Evolutionary conservation across 1,140 invertebrate genomes (phyloP).

Genomic region (Luehdorfia chinensis): DNA sequence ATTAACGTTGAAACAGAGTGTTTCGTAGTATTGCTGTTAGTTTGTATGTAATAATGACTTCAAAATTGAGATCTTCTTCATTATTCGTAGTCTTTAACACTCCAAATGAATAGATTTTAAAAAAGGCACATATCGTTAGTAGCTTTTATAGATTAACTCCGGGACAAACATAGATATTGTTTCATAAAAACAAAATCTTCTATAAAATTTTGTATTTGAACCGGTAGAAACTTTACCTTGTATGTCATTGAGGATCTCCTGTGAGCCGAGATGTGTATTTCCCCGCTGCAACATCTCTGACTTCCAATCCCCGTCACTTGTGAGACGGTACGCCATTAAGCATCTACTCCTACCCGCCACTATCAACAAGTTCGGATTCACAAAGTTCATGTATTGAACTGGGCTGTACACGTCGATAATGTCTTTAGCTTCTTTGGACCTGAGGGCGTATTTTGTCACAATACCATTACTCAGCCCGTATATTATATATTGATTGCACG

Average conservation of each 20-base stretch:
- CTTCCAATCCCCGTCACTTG: conserved; percentile 37
- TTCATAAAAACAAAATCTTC: too few relatives aligned
- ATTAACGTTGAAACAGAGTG: too few relatives aligned
- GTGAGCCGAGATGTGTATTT: conserved; percentile 54
- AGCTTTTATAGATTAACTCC: too few relatives aligned
- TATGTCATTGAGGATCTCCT: conserved; percentile 60
- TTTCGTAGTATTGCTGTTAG: too few relatives aligned
- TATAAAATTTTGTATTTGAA: too few relatives aligned
- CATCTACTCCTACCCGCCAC: conserved; percentile 53
- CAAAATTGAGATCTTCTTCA: too few relatives aligned
- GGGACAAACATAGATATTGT: too few relatives aligned
- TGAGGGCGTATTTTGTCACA: conserved; percentile 46
- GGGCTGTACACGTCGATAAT: conserved; percentile 55
- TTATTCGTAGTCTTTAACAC: too few relatives aligned
- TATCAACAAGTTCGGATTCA: conserved; percentile 44
- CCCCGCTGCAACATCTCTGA: conserved; percentile 55
- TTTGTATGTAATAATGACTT: too few relatives aligned
- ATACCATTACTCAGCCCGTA: conserved; percentile 51
- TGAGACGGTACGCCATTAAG: conserved; percentile 53
- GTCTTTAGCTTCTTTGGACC: conserved; percentile 43
- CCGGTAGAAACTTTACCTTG: too few relatives aligned
- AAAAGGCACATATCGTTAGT: too few relatives aligned
- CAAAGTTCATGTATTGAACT: conserved; percentile 54
- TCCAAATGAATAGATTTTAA: too few relatives aligned
- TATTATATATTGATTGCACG: conserved; percentile 63